Base-by-base conservation (phyloP, 2,797 vertebrate species). In the Limnodromus scolopaceus region DNA sequence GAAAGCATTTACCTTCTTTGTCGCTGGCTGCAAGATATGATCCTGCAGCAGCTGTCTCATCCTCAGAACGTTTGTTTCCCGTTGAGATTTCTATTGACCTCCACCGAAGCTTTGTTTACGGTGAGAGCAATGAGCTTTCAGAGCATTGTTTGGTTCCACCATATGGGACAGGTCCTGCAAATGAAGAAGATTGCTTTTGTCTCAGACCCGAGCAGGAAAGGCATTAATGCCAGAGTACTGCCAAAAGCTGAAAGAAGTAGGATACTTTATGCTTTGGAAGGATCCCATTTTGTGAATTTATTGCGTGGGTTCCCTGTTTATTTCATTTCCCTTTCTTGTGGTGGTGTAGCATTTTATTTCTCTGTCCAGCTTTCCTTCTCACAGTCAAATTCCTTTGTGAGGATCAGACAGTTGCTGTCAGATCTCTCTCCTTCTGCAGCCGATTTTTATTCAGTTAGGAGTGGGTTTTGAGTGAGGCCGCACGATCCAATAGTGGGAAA, bases 271-370 rank as follows among this genome's bases (percentile, higher is more conserved):
- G 48, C 36, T 90, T 84, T 84, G 66, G 80, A 96, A 76, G 11
- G 36, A 46, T 93, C 48, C 51, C 32, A 55, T 88, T 93, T 75
- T 75, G 70, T 79, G 70, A 88, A 87, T 94, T 94, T 80, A 65
- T 53, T 89, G 68, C 25, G 53, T 38, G 53, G 38, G 12, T 16
- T 43, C 16, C 36, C 46, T 65, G 20, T 74, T 79, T 60, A 41
- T 61, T 85, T 89, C 0, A 0, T 25, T 58, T 54, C 38, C 18
- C 34, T 88, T 72, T 84, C 86, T 82, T 63, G 17, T 61, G 54
- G 3, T 86, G 53, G 18, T 81, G 36, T 27, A 87, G 13, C 23
- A 16, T 39, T 61, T 80, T 28, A 85, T 80, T 51, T 65, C 13
- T 27, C 41, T 78, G 49, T 48, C 34, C 30, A 63, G 48, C 75